phyloP scores from a whole-genome alignment of 2,113 vertebrate species.

The Lagenorhynchus albirostris region DNA sequence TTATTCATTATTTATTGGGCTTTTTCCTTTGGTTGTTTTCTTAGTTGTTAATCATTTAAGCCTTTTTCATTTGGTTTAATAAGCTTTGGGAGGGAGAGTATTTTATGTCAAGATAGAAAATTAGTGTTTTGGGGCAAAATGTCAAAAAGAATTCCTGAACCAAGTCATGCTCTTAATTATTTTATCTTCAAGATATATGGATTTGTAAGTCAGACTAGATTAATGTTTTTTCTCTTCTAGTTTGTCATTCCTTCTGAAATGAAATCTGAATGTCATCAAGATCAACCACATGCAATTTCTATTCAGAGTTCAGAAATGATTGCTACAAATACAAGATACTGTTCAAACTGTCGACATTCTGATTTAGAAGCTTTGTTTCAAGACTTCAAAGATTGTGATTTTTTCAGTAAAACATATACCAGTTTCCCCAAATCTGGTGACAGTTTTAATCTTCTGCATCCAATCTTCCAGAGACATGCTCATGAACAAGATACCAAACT shows the following conservation, averaged over 20 bases:
- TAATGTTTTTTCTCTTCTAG: constrained; percentile 79
- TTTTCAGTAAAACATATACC: constrained; percentile 89
- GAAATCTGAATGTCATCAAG: constrained; percentile 87
- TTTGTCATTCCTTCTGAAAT: constrained; percentile 92
- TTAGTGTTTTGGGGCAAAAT: neutral
- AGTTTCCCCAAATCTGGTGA: constrained; percentile 84
- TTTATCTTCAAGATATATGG: neutral
- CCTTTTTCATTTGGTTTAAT: neutral
- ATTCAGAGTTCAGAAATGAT: constrained; percentile 98
- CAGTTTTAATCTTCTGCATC: constrained; percentile 90
- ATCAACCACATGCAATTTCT: constrained; percentile 92
- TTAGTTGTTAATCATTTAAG: neutral
- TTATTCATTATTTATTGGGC: neutral
- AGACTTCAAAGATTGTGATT: constrained; percentile 92
- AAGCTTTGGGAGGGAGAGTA: neutral
- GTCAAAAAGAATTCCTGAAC: constrained; percentile 26
- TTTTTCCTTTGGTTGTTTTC: neutral
- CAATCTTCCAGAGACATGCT: constrained; percentile 95
- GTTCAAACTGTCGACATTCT: constrained; percentile 92
- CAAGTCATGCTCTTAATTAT: neutral
- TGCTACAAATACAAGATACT: constrained; percentile 94
- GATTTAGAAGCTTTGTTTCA: constrained; percentile 94
- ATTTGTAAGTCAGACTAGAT: constrained; percentile 41
- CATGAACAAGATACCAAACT: constrained; percentile 96
- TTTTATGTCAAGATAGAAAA: constrained; percentile 42